Base-by-base conservation (phyloP, 2,113 vertebrate species). In the Micronycteris hirsuta region DNA sequence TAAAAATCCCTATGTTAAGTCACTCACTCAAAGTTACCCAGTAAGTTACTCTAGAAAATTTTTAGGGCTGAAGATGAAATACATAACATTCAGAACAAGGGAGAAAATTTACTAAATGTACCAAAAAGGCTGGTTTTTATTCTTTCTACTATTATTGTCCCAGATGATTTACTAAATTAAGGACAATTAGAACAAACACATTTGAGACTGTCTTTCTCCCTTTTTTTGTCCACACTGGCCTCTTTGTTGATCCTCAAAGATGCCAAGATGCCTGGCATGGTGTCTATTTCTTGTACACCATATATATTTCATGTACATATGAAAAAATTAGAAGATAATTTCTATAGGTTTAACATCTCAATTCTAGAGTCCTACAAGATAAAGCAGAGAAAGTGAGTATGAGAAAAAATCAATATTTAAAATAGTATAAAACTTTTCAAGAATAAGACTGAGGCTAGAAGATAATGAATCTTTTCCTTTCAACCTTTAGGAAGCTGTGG, bases 121-220 rank as follows among this genome's bases (percentile, higher is more conserved):
- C 6, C 33, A 83, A 78, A 65, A 86, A 67, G 31, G 0, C 70
- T 41, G 47, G n/a, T 70, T 52, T 67, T 67, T 43, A 73, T 83
- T 89, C 31, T 83, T 86, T 58, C 41, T 38, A 58, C n/a, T 87
- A 65, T 19, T 58, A 47, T 85, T 78, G 19, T 73, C 68, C 82
- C 73, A 97, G 38, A 78, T 87, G 12, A 67, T 54, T 82, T 86
- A 56, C 28, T 76, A 92, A 93, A 54, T 81, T 54, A 90, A 87
- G n/a, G 80, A 84, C 61, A 80, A 87, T 84, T 93, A 70, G 19
- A 31, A 68, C 49, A 89, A 78, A 61, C 54, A 73, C 26, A 41
- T 90, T 33, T 93, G 68, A 93, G 31, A n/a, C 17, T 36, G 9
- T 24, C 67, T 78, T 33, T 33, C 47, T 88, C 82, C 24, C 28